These are phyloP conservation scores for Sebastes hopkinsi DNA, from an alignment of 2,797 vertebrate species.

Conservation along the genomic window DNA sequence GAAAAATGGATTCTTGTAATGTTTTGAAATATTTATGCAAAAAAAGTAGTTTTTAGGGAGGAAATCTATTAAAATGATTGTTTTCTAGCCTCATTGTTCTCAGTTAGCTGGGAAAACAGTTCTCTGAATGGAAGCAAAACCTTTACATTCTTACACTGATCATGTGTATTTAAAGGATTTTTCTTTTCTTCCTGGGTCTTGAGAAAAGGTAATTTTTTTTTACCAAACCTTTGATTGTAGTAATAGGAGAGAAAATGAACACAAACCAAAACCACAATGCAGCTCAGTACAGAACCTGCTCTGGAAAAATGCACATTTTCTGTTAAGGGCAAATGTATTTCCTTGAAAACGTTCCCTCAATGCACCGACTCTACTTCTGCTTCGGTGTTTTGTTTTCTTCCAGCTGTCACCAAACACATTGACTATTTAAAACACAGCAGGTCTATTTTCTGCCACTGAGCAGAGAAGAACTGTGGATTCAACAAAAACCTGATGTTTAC, in stretches of 20 bases:
- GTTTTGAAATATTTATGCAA: neutral
- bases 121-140: neutral
- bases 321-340: neutral
- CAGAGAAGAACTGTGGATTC: neutral
- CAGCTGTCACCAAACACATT: neutral
- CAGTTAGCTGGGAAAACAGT: neutral
- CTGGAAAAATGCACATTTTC: neutral
- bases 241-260: neutral
- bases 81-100: neutral
- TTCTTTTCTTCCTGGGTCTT: neutral
- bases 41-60: neutral
- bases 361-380: fast-evolving
- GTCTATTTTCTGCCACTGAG: neutral
- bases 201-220: too few species aligned
- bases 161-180: neutral
- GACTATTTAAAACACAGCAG: neutral
- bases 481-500: neutral
- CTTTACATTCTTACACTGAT: neutral
- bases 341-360: neutral
- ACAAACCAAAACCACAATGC: neutral
- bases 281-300: neutral
- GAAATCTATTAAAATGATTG: neutral
- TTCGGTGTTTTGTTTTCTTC: neutral
- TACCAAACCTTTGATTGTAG: neutral
- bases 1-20: too few species aligned